Base-by-base conservation (phyloP, 2,113 vertebrate species). In the Gavialis gangeticus region DNA sequence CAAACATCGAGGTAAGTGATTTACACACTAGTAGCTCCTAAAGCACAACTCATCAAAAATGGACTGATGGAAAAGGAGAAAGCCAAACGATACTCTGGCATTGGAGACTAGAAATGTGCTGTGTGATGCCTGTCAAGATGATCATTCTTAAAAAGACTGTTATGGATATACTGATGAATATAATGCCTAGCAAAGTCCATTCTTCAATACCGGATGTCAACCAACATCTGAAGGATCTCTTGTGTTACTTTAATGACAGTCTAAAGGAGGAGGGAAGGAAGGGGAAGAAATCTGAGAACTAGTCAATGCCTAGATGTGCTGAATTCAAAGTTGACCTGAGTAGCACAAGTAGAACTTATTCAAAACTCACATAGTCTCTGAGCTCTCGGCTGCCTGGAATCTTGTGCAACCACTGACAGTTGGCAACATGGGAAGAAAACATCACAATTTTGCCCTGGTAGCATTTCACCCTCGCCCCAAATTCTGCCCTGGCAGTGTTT, bases 141-240 rank as follows among this genome's bases (percentile, higher is more conserved):
- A 28, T 6, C n/a, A 0, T 30, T 87, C 84, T 84, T 87, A 87
- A 96, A 46, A 95, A 94, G 88, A 88, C 79, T 76, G 92, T 94
- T 94, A 87, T 28, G 85, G 59, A 90, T 88, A 87, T 30, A 79
- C 81, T 92, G 90, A 93, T 59, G 93, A 94, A 75, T 76, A 80
- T 91, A 91, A 83, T 76, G 85, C 93, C 94, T 67, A 90, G 86
- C 75, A 88, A 79, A 93, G 86, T 80, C 92, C 95, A 95, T 79
- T 90, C 86, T 85, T 90, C 79, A 88, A 81, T 77, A 92, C 75
- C 0, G 88, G 79, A 94, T 92, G 84, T 85, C 85, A 96, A 91
- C 91, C 75, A 92, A 84, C 91, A 96, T 91, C 92, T 62, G 79
- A 86, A 96, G 46, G 60, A 30, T 90, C 86, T 84, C 93, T 73